Conservation (phyloP, 2,113 vertebrate species). For the Barbus barbus region DNA sequence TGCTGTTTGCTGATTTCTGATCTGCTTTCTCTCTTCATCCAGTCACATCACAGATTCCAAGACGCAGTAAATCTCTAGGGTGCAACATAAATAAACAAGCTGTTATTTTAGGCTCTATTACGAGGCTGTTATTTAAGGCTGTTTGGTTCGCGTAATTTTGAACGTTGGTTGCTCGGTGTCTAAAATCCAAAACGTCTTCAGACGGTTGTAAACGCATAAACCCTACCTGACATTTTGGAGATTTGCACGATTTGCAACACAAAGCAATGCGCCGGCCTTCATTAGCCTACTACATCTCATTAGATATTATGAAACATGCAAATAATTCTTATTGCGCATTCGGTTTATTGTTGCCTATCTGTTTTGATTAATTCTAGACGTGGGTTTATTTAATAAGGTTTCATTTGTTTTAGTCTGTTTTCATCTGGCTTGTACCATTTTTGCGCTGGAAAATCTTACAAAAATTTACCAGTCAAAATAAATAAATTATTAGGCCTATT, state of each 20-base stretch:
- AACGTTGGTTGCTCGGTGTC: background rate
- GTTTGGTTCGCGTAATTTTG: conserved; percentile 65
- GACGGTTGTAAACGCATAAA: background rate
- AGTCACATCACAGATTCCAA: conserved; percentile 46
- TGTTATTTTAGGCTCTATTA: conserved; percentile 76
- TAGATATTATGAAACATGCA: conserved; percentile 28
- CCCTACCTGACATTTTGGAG: background rate
- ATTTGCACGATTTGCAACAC: conserved; percentile 26
- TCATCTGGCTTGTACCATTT: background rate
- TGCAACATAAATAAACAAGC: conserved; percentile 76
- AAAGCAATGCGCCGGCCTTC: background rate
- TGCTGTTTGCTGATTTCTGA: background rate
- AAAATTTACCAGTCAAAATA: background rate
- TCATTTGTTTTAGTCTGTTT: background rate
- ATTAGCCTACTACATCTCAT: conserved; percentile 22
- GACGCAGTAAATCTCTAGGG: conserved; percentile 58
- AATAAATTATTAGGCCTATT: background rate
- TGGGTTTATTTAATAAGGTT: background rate
- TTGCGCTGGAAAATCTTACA: background rate
- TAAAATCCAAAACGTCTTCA: background rate
- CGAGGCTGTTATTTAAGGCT: conserved; percentile 72
- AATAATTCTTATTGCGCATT: background rate
- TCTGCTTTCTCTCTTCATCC: conserved; percentile 8
- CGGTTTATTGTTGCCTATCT: background rate
- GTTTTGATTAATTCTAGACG: background rate